Evolutionary conservation across 2,888 invertebrate genomes (phyloP), one percentile per base, ranked within the genome.

Genomic region (Chaetoderma sp.): DNA sequence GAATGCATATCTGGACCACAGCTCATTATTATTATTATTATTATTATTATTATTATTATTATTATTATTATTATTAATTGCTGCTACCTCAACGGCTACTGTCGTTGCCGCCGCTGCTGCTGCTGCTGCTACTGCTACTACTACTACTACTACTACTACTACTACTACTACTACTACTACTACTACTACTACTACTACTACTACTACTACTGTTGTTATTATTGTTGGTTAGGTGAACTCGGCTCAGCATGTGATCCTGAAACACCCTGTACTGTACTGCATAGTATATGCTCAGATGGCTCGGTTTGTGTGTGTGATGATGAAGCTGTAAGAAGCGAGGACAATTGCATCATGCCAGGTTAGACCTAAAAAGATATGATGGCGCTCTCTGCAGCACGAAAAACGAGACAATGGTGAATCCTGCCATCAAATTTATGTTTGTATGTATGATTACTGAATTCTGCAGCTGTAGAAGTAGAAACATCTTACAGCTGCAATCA

Each of bases 171-270:
- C 47, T 58, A 49, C 47, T 58, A 49, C 47, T 58, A 58, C 36
- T 60, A 58, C 54, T 58, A 36, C 36, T 60, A 58, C 54, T 60
- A 36, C 54, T 60, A 36, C 55, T 60, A 36, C 60, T 60, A 36
- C 60, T 60, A 36, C 36, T 60, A 58, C 54, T 60, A 36, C 54
- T 60, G 27, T 55, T 6, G 28, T 18, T 21, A 32, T 27, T 57
- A 50, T 6, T 16, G 16, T 56, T 56, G 44, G 39, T 39, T n/a
- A 39, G 39, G 10, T 39, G n/a, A 39, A 39, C n/a, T 39, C 39
- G n/a, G 13, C n/a, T 39, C 39, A 13, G 39, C 13, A 39, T 13
- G 39, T 39, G n/a, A 39, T 13, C 10, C n/a, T 39, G 39, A 13
- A 39, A 39, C 10, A 39, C n/a, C n/a, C 10, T 39, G n/a, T 39